These are phyloP conservation scores for Lycodopsis pacificus DNA, from an alignment of 2,797 vertebrate genomes.

Conservation along the genomic window DNA sequence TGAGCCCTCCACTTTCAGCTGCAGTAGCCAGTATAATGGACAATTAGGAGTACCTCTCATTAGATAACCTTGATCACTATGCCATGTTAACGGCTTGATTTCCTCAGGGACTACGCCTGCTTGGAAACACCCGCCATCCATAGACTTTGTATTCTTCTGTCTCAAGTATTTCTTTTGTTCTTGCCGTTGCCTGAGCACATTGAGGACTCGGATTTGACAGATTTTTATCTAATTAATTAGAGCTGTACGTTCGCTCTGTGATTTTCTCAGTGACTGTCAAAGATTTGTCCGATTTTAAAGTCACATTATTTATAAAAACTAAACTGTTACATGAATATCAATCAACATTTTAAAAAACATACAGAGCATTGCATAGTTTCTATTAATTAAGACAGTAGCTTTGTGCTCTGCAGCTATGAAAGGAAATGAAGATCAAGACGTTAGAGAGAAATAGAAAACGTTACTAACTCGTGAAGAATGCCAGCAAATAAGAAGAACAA, in stretches of 20 bases:
- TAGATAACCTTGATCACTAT: constrained; percentile 30
- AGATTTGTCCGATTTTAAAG: constrained; percentile 14
- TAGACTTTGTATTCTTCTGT: background rate
- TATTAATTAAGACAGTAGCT: background rate
- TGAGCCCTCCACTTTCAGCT: constrained; percentile 2
- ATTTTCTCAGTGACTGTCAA: background rate
- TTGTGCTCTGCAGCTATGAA: background rate
- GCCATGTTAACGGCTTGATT: constrained; percentile 33
- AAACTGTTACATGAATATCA: background rate
- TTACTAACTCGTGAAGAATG: background rate
- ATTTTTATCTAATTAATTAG: constrained; percentile 1
- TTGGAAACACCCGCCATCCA: constrained; percentile 28
- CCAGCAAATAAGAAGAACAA: background rate
- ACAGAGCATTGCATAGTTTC: background rate
- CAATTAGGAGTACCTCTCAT: constrained; percentile 31
- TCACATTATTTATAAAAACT: constrained; percentile 13
- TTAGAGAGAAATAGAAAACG: background rate
- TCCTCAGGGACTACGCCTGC: constrained; percentile 23
- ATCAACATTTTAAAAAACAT: background rate
- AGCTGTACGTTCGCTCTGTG: background rate
- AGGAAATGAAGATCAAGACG: background rate
- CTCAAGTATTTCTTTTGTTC: constrained; percentile 6
- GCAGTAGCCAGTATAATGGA: constrained; percentile 8
- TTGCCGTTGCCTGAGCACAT: background rate
- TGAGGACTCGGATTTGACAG: background rate